phyloP scores from a whole-genome alignment of 2,888 invertebrate genomes.

The Pachliopta kotzebuea region DNA sequence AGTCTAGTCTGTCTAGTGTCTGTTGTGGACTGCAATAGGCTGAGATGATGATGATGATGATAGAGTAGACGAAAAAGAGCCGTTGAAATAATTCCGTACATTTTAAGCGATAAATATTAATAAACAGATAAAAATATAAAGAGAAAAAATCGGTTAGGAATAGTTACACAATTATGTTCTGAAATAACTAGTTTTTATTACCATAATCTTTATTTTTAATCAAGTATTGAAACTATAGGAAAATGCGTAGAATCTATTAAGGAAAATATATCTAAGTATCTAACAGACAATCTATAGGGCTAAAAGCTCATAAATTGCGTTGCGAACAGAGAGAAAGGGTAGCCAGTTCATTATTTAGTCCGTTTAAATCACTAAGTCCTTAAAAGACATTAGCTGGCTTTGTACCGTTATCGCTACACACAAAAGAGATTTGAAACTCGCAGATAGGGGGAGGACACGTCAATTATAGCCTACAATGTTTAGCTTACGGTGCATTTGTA shows the following conservation, averaged over 20 bases:
- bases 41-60: too few species aligned
- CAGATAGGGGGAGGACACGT: conserved; percentile 50
- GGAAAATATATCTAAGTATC: conserved; percentile 14
- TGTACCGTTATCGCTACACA: conserved; percentile 75
- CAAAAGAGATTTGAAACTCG: conserved; percentile 73
- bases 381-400: conserved; percentile 79
- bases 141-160: too few species aligned
- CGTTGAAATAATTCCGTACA: too few species aligned
- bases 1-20: too few species aligned
- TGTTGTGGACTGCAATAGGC: too few species aligned
- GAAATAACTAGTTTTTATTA: too few species aligned
- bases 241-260: background rate
- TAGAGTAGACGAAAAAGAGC: too few species aligned
- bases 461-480: conserved; percentile 61
- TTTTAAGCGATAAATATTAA: too few species aligned
- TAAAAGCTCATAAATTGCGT: conserved; percentile 68
- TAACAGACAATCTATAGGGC: conserved; percentile 43
- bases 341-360: conserved; percentile 78
- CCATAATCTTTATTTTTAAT: background rate
- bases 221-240: background rate
- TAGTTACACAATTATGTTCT: too few species aligned
- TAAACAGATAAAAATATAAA: too few species aligned
- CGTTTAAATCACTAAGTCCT: conserved; percentile 81
- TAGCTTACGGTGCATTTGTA: conserved; percentile 44
- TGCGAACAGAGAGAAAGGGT: conserved; percentile 62